Conservation (phyloP, 2,888 invertebrate species). For the Pristionchus fissidentatus region DNA sequence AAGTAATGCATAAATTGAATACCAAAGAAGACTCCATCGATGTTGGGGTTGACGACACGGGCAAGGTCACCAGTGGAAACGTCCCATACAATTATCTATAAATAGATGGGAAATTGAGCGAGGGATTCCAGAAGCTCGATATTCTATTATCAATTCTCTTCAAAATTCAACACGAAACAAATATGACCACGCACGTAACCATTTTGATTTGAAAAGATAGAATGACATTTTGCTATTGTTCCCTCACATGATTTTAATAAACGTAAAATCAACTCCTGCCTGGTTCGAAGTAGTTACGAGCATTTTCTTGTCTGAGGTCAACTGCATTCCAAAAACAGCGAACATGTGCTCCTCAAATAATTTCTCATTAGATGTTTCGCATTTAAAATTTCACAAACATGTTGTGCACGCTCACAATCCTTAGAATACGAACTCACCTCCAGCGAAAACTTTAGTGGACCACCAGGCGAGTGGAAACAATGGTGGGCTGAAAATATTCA, state of each 20-base stretch:
- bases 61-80: slow-evolving; percentile 92
- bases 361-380: not conserved
- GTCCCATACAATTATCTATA: slow-evolving; percentile 95
- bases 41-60: slow-evolving; percentile 88
- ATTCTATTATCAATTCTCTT: not conserved
- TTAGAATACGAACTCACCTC: too few relatives aligned
- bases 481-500: slow-evolving; percentile 86
- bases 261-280: slow-evolving; percentile 49
- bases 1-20: slow-evolving; percentile 82
- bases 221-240: not conserved
- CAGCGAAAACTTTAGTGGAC: slow-evolving; percentile 95
- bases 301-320: slow-evolving; percentile 91
- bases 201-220: not conserved
- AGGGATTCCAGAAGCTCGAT: too few relatives aligned
- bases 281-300: slow-evolving; percentile 93
- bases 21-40: slow-evolving; percentile 86
- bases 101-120: not conserved
- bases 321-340: slow-evolving; percentile 91
- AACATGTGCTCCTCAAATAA: slow-evolving; percentile 90
- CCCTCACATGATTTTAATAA: not conserved
- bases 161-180: not conserved
- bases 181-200: not conserved
- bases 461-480: slow-evolving; percentile 97
- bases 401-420: not conserved
- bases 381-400: not conserved